Evolutionary conservation across 1,140 invertebrate genomes (phyloP).

Genomic region (Heliothis virescens): DNA sequence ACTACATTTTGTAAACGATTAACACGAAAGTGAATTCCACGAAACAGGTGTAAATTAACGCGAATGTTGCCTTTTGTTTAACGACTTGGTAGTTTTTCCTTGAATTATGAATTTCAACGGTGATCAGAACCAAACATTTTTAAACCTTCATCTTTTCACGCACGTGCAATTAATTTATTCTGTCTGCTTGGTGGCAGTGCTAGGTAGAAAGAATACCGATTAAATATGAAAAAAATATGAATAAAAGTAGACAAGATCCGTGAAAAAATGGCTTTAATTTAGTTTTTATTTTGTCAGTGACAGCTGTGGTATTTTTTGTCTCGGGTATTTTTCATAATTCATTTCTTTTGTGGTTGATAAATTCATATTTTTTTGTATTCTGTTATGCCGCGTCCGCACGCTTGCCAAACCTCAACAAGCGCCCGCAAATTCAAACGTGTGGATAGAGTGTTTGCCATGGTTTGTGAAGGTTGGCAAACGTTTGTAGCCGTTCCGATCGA

Average conservation of each 20-base stretch:
- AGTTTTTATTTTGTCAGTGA: background rate
- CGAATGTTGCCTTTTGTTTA: too few relatives aligned
- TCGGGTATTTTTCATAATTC: background rate
- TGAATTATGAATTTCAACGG: too few relatives aligned
- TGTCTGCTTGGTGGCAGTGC: background rate
- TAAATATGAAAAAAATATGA: slow-evolving; percentile 1
- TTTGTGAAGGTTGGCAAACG: too few relatives aligned
- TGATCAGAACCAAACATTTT: background rate
- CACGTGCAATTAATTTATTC: slow-evolving; percentile 10
- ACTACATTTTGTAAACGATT: too few relatives aligned
- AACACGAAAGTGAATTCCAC: too few relatives aligned
- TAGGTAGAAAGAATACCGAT: background rate
- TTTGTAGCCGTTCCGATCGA: too few relatives aligned
- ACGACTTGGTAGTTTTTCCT: background rate
- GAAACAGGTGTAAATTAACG: too few relatives aligned
- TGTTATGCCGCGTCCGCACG: too few relatives aligned
- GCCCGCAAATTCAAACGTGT: too few relatives aligned
- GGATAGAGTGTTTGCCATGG: too few relatives aligned
- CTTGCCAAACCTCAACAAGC: too few relatives aligned
- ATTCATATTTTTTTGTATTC: background rate
- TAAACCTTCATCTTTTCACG: slow-evolving; percentile 5
- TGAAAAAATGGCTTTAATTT: slow-evolving; percentile 14
- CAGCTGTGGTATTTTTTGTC: background rate
- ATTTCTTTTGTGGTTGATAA: background rate
- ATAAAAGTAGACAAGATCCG: slow-evolving; percentile 6